Conservation (phyloP, 2,113 vertebrate species). For the Ardeotis arabs region DNA sequence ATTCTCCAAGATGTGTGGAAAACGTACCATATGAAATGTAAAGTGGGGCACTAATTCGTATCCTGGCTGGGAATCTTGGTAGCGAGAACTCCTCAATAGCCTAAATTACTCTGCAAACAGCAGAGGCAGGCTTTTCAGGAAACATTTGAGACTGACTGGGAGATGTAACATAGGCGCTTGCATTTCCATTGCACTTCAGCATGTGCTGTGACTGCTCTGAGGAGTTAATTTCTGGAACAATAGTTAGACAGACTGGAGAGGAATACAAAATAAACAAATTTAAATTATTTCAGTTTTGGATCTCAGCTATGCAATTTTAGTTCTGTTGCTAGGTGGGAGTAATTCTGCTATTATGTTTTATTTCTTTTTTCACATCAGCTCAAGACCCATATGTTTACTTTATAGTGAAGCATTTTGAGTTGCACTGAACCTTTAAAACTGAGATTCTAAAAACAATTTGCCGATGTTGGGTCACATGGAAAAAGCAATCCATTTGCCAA, state of each 20-base stretch:
- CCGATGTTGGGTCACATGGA: fast-evolving
- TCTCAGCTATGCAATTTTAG: background rate
- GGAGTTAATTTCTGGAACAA: background rate
- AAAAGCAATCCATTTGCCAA: fast-evolving
- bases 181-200: background rate
- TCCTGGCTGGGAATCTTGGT: background rate
- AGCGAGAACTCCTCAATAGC: background rate
- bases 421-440: background rate
- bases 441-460: background rate
- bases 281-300: background rate
- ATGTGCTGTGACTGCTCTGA: background rate
- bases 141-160: background rate
- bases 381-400: background rate
- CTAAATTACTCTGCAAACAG: background rate
- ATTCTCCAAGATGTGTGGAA: background rate
- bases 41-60: background rate
- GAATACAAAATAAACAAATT: conserved; percentile 24
- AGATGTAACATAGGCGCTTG: fast-evolving
- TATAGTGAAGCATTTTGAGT: background rate
- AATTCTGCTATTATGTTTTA: background rate
- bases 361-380: background rate
- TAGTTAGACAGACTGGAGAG: background rate
- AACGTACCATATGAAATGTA: fast-evolving
- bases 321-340: conserved; percentile 35
- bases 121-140: background rate